A percentile compares a stretch with the other conserved stretches of the same genome.
Evolutionary conservation across 1,140 invertebrate species (phyloP).

Genomic region (Meteorus sp.): DNA sequence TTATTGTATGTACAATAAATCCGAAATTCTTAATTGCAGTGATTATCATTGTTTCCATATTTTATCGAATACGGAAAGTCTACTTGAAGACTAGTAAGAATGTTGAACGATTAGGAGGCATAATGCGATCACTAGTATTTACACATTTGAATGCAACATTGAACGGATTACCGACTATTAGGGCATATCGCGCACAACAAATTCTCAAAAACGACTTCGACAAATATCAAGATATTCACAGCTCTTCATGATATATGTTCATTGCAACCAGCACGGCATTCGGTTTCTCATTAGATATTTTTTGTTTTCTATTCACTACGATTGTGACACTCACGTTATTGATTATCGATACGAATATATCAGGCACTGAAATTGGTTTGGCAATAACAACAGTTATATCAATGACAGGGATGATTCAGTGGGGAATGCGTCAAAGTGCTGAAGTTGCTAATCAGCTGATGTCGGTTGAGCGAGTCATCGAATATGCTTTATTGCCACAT

Average conservation of each 20-base stretch:
- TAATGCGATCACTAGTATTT: constrained; percentile 78
- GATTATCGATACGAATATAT: constrained; percentile 60
- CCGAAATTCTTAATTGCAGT: constrained; percentile 72
- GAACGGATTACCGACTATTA: constrained; percentile 86
- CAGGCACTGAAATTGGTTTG: constrained; percentile 63
- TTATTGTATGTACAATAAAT: constrained; percentile 72
- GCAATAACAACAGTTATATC: constrained; percentile 63
- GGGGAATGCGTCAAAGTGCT: constrained; percentile 72
- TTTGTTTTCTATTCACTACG: constrained; percentile 68
- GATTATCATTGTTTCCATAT: constrained; percentile 66
- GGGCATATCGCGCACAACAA: constrained; percentile 79
- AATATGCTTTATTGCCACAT: constrained; percentile 68
- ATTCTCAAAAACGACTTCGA: constrained; percentile 81
- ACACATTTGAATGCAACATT: constrained; percentile 87
- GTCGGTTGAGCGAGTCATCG: constrained; percentile 76
- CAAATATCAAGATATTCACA: constrained; percentile 65
- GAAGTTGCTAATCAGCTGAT: constrained; percentile 82
- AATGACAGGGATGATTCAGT: constrained; percentile 70
- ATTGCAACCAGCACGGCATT: constrained; percentile 68
- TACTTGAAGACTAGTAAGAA: constrained; percentile 80
- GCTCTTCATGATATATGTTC: constrained; percentile 71
- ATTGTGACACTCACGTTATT: constrained; percentile 65
- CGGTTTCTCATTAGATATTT: constrained; percentile 68
- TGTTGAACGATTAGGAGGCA: constrained; percentile 80
- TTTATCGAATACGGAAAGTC: constrained; percentile 71